Percentiles rank a stretch among this genome's conserved stretches.
Evolutionary conservation across 2,113 vertebrate species (phyloP).

Genomic region (Anguilla rostrata): DNA sequence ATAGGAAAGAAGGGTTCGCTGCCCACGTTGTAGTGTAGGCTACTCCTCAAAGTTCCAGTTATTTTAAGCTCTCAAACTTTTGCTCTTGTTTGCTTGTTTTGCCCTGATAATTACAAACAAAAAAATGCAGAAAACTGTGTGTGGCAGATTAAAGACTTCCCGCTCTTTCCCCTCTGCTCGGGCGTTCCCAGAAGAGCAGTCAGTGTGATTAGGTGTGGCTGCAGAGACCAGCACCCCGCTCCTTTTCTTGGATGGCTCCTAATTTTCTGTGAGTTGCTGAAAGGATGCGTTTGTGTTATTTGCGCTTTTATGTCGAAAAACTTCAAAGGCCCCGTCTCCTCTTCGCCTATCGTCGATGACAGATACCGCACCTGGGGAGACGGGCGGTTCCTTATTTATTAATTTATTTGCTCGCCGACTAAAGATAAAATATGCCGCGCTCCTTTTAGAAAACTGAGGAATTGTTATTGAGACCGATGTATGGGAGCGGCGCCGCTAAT

Average conservation of each 20-base stretch:
- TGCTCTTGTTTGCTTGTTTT: slow-evolving; percentile 58
- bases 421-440: slow-evolving; percentile 59
- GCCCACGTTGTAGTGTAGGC: neutral
- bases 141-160: slow-evolving; percentile 68
- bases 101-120: slow-evolving; percentile 48
- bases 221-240: slow-evolving; percentile 61
- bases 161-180: slow-evolving; percentile 52
- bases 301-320: slow-evolving; percentile 73
- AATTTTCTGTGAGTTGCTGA: slow-evolving; percentile 74
- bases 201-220: slow-evolving; percentile 76
- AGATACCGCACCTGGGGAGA: slow-evolving; percentile 64
- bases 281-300: slow-evolving; percentile 73
- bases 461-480: slow-evolving; percentile 47
- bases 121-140: slow-evolving; percentile 58
- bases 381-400: slow-evolving; percentile 58
- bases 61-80: slow-evolving; percentile 50
- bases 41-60: slow-evolving; percentile 49
- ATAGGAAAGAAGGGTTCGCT: too few relatives aligned
- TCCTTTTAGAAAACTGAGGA: slow-evolving; percentile 31
- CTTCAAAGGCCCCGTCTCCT: slow-evolving; percentile 71
- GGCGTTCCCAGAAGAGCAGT: slow-evolving; percentile 61
- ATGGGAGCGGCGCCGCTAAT: slow-evolving; percentile 57
- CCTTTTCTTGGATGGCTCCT: slow-evolving; percentile 48
- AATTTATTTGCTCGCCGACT: slow-evolving; percentile 63
- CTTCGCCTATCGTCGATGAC: slow-evolving; percentile 69